Evolutionary conservation across 2,888 invertebrate species (phyloP), one percentile per base, ranked within the genome.

Genomic region (Caenorhabditis becei): DNA sequence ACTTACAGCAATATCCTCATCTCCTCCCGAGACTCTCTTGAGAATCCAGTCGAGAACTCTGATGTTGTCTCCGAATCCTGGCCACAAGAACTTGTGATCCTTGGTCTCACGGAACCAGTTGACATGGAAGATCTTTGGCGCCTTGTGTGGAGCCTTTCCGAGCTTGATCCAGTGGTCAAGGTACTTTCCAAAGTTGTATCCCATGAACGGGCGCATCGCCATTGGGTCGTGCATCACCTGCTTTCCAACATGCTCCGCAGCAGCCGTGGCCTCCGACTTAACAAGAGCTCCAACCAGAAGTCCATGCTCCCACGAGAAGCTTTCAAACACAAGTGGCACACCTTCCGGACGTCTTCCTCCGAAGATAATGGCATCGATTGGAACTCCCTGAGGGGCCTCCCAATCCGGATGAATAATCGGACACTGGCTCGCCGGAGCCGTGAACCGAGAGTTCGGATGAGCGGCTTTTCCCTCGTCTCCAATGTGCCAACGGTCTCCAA

Each of bases 181-280:
- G 92, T 99, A 99, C 89, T 96, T 94, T 2, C 98, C 98, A 91
- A 98, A 97, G 93, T 99, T 99, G 94, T 99, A 99, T 0, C 98
- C 98, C 92, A 99, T 97, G 94, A 99, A 99, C 10, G 99, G 98
- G 59, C 98, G 94, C 98, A 99, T 99, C 0, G 99, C 99, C 92
- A 99, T 97, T 11, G 99, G 98, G 92, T 99, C 99, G 92, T 98
- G 96, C 97, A 99, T 41, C 41, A 99, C 95, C 35, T 82, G 67
- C 53, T 80, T 83, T 44, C 98, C 99, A 97, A 92, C 95, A 94
- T 96, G 94, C 92, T 99, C 99, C 23, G 99, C 98, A 4, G 98
- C 99, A 32, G 98, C 98, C 0, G 99, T 99, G 0, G 98, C 94
- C 92, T 99, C 98, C 70, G 97, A 97, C 87, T 97, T 94, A 95